Conservation (phyloP, 2,797 vertebrate genomes). For the Propithecus perrieri region DNA sequence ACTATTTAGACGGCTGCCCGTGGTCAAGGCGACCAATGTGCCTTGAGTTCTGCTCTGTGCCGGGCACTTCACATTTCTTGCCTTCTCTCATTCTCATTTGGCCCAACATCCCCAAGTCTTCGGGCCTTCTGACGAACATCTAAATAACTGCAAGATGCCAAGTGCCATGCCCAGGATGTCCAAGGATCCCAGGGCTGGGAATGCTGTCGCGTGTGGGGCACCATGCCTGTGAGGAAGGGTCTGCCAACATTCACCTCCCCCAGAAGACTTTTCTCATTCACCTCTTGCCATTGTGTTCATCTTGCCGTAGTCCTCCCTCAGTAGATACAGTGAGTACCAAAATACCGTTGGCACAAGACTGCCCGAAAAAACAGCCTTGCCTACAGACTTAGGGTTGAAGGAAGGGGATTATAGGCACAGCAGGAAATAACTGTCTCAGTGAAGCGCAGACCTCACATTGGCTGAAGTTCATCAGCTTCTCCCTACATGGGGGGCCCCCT, state of each 20-base stretch:
- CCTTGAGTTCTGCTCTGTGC: not conserved
- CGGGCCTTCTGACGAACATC: not conserved
- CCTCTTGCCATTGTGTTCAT: too few species aligned
- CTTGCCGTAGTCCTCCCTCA: not conserved
- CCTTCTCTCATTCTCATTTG: not conserved
- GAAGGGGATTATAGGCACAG: not conserved
- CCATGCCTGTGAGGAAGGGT: not conserved
- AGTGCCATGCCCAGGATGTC: not conserved
- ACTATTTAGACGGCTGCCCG: not conserved
- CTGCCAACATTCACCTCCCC: not conserved
- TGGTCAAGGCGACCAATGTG: not conserved
- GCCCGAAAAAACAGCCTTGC: not conserved
- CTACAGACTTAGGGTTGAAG: not conserved
- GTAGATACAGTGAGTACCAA: not conserved
- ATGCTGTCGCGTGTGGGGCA: rapidly evolving
- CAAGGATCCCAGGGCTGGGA: not conserved
- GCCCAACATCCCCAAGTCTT: not conserved
- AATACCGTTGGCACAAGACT: not conserved
- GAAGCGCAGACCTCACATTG: not conserved
- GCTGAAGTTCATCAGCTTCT: not conserved
- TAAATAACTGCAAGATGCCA: not conserved
- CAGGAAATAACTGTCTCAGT: not conserved
- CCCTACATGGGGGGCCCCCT: not conserved
- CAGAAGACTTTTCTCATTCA: not conserved
- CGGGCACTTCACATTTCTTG: not conserved